Percentiles rank a stretch among this genome's conserved stretches.
These are phyloP conservation scores for Drosophila greeni DNA, from an alignment of 2,888 invertebrate species.

Conservation along the genomic window DNA sequence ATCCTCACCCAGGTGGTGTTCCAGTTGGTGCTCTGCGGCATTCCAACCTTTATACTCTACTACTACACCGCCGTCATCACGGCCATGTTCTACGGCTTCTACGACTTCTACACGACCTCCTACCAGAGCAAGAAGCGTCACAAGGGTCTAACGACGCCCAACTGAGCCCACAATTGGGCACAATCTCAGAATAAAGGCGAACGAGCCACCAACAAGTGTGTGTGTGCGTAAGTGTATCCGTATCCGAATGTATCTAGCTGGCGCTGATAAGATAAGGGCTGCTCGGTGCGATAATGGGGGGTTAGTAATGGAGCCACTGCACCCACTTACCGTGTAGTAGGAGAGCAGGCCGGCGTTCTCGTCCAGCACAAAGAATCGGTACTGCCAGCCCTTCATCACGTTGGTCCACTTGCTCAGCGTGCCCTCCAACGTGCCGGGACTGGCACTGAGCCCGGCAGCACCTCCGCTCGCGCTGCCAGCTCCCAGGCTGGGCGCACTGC, in stretches of 20 bases:
- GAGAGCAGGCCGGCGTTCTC: constrained; percentile 96
- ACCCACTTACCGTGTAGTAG: constrained; percentile 94
- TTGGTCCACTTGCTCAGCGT: constrained; percentile 79
- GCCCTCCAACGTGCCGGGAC: constrained; percentile 75
- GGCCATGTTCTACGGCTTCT: constrained; percentile 85
- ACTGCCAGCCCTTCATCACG: constrained; percentile 92
- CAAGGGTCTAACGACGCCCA: constrained; percentile 19
- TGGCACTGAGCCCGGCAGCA: constrained; percentile 7
- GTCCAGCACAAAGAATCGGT: constrained; percentile 99
- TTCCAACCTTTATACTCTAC: constrained; percentile 80
- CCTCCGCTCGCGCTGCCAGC: constrained; percentile 10
- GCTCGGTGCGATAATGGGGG: constrained; percentile 7
- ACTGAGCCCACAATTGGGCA: constrained; percentile 8
- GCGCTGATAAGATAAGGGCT: constrained; percentile 31
- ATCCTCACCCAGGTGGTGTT: constrained; percentile 82
- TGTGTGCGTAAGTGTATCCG: neutral
- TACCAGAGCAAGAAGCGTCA: constrained; percentile 75
- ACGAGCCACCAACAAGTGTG: constrained; percentile 15
- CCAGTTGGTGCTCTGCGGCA: constrained; percentile 78
- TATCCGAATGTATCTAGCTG: constrained; percentile 29
- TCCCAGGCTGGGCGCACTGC: constrained; percentile 25
- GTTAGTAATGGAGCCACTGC: constrained; percentile 15
- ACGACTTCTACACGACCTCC: constrained; percentile 83
- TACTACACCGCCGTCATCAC: constrained; percentile 83
- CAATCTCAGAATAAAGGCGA: constrained; percentile 13